Evolutionary conservation across 2,888 invertebrate species (phyloP).

Genomic region (Lamellibrachia columna): DNA sequence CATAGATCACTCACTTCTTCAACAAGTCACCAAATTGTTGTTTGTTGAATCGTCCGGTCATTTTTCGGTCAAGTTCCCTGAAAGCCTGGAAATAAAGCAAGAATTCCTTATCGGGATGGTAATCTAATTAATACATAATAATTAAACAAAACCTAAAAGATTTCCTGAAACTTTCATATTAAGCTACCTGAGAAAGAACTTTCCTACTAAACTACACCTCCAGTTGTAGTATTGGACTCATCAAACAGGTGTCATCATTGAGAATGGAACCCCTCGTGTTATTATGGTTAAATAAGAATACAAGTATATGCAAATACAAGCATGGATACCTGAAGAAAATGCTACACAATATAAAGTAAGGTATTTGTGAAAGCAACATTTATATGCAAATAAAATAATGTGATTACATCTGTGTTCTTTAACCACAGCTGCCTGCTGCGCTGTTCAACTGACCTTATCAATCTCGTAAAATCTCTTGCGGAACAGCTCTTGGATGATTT

Average conservation of each 20-base stretch:
- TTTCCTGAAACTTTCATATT: too few species aligned
- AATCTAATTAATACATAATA: background rate
- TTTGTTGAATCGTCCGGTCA: background rate
- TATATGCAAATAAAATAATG: background rate
- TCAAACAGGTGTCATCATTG: background rate
- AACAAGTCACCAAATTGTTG: background rate
- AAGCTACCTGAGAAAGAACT: too few species aligned
- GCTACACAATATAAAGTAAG: background rate
- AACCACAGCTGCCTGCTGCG: background rate
- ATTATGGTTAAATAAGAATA: background rate
- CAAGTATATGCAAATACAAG: too few species aligned
- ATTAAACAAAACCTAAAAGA: background rate
- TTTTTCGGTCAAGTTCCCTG: background rate
- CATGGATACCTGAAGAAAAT: too few species aligned
- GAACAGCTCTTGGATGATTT: slow-evolving; percentile 4
- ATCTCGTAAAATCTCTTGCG: background rate
- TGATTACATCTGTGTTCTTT: background rate
- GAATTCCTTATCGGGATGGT: background rate
- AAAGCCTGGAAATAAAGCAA: background rate
- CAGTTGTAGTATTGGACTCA: background rate
- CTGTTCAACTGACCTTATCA: slow-evolving; percentile 1
- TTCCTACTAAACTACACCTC: background rate
- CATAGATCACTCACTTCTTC: background rate
- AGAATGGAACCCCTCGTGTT: background rate
- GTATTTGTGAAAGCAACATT: background rate